Percentiles rank a stretch among this genome's conserved stretches.
Conservation (phyloP, 2,113 vertebrate genomes). For the Ammodytes dubius region DNA sequence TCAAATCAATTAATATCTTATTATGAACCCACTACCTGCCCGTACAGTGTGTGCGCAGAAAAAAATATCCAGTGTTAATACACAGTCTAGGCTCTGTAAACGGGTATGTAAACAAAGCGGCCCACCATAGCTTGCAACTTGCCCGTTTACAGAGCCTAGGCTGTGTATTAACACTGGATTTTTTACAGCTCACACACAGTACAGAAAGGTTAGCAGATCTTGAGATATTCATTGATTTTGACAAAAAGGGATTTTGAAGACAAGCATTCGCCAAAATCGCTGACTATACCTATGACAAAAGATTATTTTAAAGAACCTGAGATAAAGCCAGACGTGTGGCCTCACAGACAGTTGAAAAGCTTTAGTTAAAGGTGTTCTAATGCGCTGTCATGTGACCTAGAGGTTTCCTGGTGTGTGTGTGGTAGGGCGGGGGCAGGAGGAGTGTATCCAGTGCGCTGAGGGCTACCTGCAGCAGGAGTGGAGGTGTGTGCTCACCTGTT, state of each 20-base stretch:
- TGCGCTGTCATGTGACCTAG: background rate
- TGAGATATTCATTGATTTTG: no score
- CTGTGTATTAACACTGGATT: no score
- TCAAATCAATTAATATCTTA: no score
- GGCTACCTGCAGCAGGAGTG: conserved; percentile 87
- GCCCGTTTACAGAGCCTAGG: no score
- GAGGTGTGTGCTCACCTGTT: conserved; percentile 88
- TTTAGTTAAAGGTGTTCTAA: background rate
- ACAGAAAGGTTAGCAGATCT: no score
- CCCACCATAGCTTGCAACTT: no score
- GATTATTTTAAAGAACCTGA: background rate
- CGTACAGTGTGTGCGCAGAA: background rate
- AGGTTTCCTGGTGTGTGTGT: conserved; percentile 4
- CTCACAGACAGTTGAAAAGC: background rate
- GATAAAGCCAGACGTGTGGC: background rate
- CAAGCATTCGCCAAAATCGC: no score
- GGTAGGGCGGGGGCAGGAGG: conserved; percentile 85
- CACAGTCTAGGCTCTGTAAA: no score
- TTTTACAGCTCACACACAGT: no score
- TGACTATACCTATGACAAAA: background rate
- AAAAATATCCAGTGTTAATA: background rate
- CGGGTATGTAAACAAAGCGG: no score
- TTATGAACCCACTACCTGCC: no score
- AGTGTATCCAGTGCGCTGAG: conserved; percentile 87
- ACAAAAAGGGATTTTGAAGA: no score